Evolutionary conservation across 2,797 vertebrate genomes (phyloP).

Genomic region (Mormyrops boulengeri): DNA sequence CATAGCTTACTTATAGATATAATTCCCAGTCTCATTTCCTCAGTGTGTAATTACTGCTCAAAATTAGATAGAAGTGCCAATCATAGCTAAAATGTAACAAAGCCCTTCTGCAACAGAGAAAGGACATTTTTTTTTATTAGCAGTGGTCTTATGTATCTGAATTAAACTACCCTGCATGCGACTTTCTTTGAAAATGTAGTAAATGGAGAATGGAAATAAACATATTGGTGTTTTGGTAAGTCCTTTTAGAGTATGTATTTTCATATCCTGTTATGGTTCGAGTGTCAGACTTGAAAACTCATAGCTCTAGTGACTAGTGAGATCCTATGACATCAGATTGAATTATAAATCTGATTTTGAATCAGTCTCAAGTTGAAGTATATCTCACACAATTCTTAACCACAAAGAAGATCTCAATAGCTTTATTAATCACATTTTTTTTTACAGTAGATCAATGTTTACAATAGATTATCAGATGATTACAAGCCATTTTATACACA

Average conservation of each 20-base stretch:
- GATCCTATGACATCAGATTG: not conserved
- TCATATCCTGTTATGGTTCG: not conserved
- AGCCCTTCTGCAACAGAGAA: not conserved
- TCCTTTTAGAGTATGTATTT: not conserved
- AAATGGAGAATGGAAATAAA: not conserved
- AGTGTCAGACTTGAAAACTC: not conserved
- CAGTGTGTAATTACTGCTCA: not conserved
- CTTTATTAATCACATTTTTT: slow-evolving; percentile 54
- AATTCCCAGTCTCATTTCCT: not conserved
- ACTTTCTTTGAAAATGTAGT: not conserved
- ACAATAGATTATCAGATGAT: slow-evolving; percentile 41
- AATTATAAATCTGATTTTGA: slow-evolving; percentile 5
- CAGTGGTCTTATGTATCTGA: not conserved
- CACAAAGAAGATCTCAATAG: slow-evolving; percentile 31
- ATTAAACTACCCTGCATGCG: not conserved
- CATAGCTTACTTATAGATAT: not conserved
- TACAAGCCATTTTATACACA: slow-evolving; percentile 7
- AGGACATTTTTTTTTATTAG: not conserved
- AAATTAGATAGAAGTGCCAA: not conserved
- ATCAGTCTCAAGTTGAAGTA: not conserved
- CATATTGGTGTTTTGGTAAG: not conserved
- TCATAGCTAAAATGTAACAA: not conserved
- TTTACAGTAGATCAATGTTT: slow-evolving; percentile 35
- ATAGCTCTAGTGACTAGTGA: not conserved
- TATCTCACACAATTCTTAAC: not conserved